Percentiles rank a stretch among this genome's conserved stretches.
These are phyloP conservation scores for Periophthalmus modestus DNA, from an alignment of 2,113 vertebrate genomes.

Conservation along the genomic window DNA sequence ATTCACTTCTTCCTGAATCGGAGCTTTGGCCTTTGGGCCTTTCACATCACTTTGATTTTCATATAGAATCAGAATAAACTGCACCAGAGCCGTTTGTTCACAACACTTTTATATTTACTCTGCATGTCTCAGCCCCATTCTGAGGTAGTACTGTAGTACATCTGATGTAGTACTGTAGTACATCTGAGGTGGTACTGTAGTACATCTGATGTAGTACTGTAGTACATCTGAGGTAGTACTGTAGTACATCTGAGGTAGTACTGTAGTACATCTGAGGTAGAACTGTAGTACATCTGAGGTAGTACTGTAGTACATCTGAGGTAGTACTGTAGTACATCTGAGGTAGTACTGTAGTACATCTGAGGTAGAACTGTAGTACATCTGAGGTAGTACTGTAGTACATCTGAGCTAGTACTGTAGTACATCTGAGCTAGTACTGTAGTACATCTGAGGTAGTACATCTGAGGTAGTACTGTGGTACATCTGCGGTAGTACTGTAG, in stretches of 20 bases:
- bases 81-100: not conserved
- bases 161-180: not conserved
- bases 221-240: too few species aligned
- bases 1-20: conserved; percentile 3
- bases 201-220: not conserved
- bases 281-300: not conserved
- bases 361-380: not conserved
- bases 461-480: too few species aligned
- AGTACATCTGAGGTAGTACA: too few species aligned
- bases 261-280: not conserved
- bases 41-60: conserved; percentile 15
- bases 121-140: conserved; percentile 11
- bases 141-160: not conserved
- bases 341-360: not conserved
- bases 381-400: not conserved
- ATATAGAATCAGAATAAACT: conserved; percentile 2
- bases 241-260: not conserved
- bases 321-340: not conserved
- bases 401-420: too few species aligned
- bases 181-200: not conserved
- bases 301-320: not conserved
- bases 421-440: too few species aligned
- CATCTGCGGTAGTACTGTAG: too few species aligned
- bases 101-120: not conserved
- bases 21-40: conserved; percentile 3